A percentile compares a stretch with the other conserved stretches of the same genome.
Conservation (phyloP, 2,797 vertebrate genomes). For the Enteromius thamalakanensis region DNA sequence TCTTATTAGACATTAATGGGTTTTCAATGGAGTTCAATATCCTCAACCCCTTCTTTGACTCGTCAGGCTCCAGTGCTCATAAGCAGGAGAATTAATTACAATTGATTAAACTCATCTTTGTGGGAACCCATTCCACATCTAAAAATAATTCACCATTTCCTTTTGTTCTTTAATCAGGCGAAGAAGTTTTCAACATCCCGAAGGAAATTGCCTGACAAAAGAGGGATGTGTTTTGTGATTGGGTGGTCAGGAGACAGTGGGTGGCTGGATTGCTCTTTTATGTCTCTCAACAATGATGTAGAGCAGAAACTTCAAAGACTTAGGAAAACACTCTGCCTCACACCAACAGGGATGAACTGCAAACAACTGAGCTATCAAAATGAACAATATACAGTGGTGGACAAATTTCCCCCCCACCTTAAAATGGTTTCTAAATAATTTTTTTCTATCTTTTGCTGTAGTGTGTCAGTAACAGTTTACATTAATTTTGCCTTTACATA, state of each 20-base stretch:
- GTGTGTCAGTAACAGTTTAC: too few species aligned
- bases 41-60: slow-evolving; percentile 56
- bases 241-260: slow-evolving; percentile 57
- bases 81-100: slow-evolving; percentile 72
- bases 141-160: slow-evolving; percentile 72
- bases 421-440: too few species aligned
- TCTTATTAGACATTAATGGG: slow-evolving; percentile 60
- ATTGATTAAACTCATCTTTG: slow-evolving; percentile 75
- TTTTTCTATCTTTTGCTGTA: too few species aligned
- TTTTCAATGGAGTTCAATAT: slow-evolving; percentile 65
- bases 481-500: background rate
- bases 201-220: slow-evolving; percentile 76
- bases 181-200: slow-evolving; percentile 56
- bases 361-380: background rate
- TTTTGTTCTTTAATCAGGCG: slow-evolving; percentile 63
- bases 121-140: slow-evolving; percentile 66
- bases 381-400: background rate
- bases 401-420: too few species aligned
- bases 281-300: slow-evolving; percentile 44
- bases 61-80: slow-evolving; percentile 58
- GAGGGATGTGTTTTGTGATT: slow-evolving; percentile 65
- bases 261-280: slow-evolving; percentile 44
- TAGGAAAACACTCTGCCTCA: background rate
- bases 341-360: background rate
- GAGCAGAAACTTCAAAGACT: slow-evolving; percentile 21